phyloP scores from a whole-genome alignment of 2,888 invertebrate genomes.

The Drosophila demipolita region DNA sequence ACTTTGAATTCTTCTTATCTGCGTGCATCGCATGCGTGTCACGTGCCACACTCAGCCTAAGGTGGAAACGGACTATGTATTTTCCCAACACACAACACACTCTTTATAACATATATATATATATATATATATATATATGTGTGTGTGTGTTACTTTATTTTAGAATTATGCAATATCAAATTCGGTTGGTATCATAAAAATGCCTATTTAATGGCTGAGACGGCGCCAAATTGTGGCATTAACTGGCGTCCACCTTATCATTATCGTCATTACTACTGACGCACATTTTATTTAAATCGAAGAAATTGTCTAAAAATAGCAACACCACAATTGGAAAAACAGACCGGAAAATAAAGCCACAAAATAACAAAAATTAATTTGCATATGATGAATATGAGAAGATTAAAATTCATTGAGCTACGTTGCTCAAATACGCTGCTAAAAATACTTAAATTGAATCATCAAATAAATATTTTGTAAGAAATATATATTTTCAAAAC shows the following conservation, averaged over 20 bases:
- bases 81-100: conserved; percentile 48
- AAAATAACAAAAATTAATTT: conserved; percentile 32
- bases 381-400: conserved; percentile 11
- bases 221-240: conserved; percentile 65
- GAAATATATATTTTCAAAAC: background rate
- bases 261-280: conserved; percentile 50
- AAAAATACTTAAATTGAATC: background rate
- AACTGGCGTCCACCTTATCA: conserved; percentile 57
- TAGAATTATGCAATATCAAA: conserved; percentile 72
- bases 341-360: conserved; percentile 37
- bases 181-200: conserved; percentile 71
- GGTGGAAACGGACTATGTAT: conserved; percentile 52
- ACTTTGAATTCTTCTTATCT: conserved; percentile 54
- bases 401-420: background rate
- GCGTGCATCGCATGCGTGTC: conserved; percentile 65
- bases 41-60: conserved; percentile 56
- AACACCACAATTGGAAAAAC: conserved; percentile 30
- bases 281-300: conserved; percentile 71
- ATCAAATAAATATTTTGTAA: background rate
- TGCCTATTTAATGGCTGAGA: conserved; percentile 69
- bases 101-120: background rate
- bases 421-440: conserved; percentile 28
- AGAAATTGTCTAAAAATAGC: conserved; percentile 77
- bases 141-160: conserved; percentile 12
- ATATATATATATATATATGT: conserved; percentile 1